Conservation (phyloP, 2,113 vertebrate genomes). For the Formicarius rufipectus region DNA sequence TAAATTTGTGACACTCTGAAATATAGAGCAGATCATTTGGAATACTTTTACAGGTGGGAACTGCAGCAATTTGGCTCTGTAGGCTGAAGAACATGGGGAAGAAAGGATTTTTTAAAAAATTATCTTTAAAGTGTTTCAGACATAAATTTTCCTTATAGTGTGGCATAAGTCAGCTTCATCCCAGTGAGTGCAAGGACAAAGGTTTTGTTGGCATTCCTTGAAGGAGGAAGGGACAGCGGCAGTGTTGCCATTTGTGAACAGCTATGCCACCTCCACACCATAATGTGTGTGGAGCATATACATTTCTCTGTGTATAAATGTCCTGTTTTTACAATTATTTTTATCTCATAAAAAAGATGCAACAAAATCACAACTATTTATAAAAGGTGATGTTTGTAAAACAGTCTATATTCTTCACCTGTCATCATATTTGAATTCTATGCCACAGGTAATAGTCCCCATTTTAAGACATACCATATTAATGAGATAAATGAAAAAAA, state of each 20-base stretch:
- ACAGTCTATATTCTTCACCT: not conserved
- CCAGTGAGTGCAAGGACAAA: not conserved
- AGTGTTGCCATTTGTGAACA: not conserved
- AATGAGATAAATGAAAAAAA: not conserved
- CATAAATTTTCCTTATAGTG: not conserved
- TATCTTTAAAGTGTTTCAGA: not conserved
- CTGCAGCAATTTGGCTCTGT: not conserved
- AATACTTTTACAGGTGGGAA: not conserved
- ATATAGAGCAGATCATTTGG: not conserved
- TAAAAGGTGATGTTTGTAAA: not conserved
- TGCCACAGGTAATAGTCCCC: not conserved
- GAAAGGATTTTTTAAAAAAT: not conserved
- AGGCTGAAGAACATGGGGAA: not conserved
- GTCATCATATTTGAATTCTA: not conserved
- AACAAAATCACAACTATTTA: not conserved
- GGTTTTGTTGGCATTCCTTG: not conserved
- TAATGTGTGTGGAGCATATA: no score
- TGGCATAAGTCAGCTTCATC: not conserved
- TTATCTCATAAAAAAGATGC: not conserved
- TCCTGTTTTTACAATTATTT: not conserved
- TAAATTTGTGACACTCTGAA: not conserved
- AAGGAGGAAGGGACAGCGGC: not conserved
- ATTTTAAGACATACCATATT: not conserved
- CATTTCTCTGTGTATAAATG: not conserved
- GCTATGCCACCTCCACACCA: not conserved